Evolutionary conservation across 2,797 vertebrate genomes (phyloP), one percentile per base, ranked within the genome.

Genomic region (Galagoides demidoff): DNA sequence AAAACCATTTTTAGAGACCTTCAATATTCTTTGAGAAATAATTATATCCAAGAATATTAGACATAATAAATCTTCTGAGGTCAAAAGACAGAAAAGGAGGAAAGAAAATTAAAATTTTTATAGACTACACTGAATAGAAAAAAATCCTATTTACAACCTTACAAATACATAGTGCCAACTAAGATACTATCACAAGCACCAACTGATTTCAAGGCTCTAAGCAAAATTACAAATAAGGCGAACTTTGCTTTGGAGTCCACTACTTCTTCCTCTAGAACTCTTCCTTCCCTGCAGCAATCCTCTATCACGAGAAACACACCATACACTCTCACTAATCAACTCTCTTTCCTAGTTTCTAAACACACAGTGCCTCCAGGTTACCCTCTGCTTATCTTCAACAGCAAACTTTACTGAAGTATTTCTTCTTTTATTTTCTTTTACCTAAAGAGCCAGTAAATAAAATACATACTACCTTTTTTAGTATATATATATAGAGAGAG

Each of bases 21-120:
- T 89, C 34, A 89, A 85, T 88, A 88, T 70, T 79, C 22, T 77
- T n/a, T 81, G 79, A 76, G 45, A 85, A 12, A 91, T 23, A 83
- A 87, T 52, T 49, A 74, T 10, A 88, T 52, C 78, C 34, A 93
- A 68, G 8, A 93, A 88, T 81, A 70, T 63, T 57, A 89, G 43
- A 74, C 52, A 68, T 20, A 92, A 90, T 87, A 90, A 77, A 74
- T 61, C 31, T 84, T 94, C 59, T 81, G 43, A 94, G 45, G 37
- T 64, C 13, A 78, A 63, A 92, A 90, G 27, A 88, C 7, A 84
- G 5, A 64, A 90, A 85, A 63, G 29, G 7, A 25, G 79, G 31
- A 29, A 23, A 13, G 29, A 20, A 89, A 89, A 12, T 12, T 68
- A 45, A 73, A 78, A 96, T 43, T 16, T 9, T 52, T 14, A 59